Conservation (phyloP, 2,113 vertebrate genomes). For the Dascyllus trimaculatus region DNA sequence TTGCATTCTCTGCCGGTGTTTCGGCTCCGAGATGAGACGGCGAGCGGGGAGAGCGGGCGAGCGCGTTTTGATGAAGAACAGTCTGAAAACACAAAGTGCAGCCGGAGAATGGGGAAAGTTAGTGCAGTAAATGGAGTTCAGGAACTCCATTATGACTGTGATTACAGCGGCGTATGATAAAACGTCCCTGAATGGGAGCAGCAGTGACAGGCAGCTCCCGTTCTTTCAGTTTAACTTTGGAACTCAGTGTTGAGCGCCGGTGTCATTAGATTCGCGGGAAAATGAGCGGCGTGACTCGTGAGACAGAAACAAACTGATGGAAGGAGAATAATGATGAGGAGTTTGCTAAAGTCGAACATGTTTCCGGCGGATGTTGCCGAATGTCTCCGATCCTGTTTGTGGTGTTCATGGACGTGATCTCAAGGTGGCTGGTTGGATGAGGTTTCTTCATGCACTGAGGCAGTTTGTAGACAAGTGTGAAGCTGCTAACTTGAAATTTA, state of each 20-base stretch:
- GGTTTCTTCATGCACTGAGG: too few relatives aligned
- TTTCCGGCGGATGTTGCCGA: too few relatives aligned
- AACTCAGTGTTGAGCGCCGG: conserved; percentile 17
- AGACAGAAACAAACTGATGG: background rate
- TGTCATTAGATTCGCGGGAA: background rate
- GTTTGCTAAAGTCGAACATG: background rate
- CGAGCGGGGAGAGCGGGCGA: background rate
- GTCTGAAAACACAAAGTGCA: conserved; percentile 34
- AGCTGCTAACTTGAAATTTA: too few relatives aligned
- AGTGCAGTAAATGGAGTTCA: conserved; percentile 60
- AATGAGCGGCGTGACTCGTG: background rate
- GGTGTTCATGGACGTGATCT: too few relatives aligned
- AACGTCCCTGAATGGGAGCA: conserved; percentile 33
- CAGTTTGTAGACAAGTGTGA: too few relatives aligned
- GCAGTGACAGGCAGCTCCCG: conserved; percentile 26
- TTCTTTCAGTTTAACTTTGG: background rate
- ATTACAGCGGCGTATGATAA: conserved; percentile 53
- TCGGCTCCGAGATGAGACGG: conserved; percentile 50
- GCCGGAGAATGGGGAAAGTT: conserved; percentile 45
- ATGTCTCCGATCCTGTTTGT: too few relatives aligned
- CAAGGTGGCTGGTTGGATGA: too few relatives aligned
- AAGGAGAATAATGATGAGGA: background rate
- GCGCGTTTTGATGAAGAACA: conserved; percentile 41
- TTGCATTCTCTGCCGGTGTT: conserved; percentile 39
- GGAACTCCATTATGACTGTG: conserved; percentile 64